Base-by-base conservation (phyloP, 2,113 vertebrate species). In the Oreamnos americanus region DNA sequence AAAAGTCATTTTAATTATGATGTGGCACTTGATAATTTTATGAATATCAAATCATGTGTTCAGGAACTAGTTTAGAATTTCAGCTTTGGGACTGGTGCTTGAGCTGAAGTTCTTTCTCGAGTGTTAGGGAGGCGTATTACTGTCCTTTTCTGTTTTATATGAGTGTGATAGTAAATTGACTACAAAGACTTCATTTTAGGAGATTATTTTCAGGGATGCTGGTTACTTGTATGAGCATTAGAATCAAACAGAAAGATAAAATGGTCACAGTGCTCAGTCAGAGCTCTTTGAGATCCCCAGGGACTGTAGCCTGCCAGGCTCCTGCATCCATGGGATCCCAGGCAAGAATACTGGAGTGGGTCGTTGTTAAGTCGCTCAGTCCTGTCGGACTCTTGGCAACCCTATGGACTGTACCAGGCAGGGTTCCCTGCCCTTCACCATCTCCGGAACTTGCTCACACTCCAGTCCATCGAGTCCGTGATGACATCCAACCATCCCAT, bases 321-420 rank as follows among this genome's bases (percentile, higher is more conserved):
- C 57, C 58, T 60, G 28, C 30, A 28, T 30, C 58, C 58, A 6
- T 62, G 58, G 58, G 13, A 14, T 60, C 28, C 12, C 13, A 62
- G 28, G 28, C 12, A 62, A 62, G 58, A 62, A 30, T 30, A 30
- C 5, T 62, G 26, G 58, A 60, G 28, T 62, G 60, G 60, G 13
- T 15, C 2, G 2, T 28, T 28, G 26, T 60, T 28, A 60, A 60
- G 2, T 13, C 2, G 0, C 5, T 28, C 26, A 60, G 26, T 28
- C 58, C 58, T 58, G 25, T 58, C 3, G 5, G 57, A 58, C 57
- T 58, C 57, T 58, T 13, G 5, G 11, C 57, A 58, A 13, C 5
- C 53, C 2, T 55, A 8, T 55, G 19, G 53, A 55, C 53, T 55
- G 51, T 3, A 57, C 3, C 3, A 57, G 55, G 3, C 55, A 57